A percentile compares a stretch with the other conserved stretches of the same genome.
phyloP scores from a whole-genome alignment of 2,797 vertebrate species.

The Xiphorhynchus erythropygius region DNA sequence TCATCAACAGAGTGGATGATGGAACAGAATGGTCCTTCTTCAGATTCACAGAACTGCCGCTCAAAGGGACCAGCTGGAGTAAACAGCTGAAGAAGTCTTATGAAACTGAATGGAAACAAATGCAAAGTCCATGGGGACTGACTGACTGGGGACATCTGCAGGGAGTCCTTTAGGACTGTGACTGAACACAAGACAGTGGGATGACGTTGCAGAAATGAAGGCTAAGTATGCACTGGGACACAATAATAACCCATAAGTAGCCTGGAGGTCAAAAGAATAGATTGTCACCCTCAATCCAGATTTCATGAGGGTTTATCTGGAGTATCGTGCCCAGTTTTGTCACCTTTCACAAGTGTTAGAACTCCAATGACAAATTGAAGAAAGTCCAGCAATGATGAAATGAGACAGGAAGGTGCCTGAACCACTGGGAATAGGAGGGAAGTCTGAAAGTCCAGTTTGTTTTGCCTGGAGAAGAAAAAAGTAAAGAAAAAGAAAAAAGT shows the following conservation, averaged over 20 bases:
- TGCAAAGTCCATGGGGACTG: not conserved
- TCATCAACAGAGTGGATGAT: not conserved
- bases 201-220: rapidly evolving
- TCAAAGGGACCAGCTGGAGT: not conserved
- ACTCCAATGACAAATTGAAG: not conserved
- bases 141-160: not conserved
- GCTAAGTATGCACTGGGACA: not conserved
- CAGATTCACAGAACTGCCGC: not conserved
- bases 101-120: not conserved
- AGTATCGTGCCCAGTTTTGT: not conserved
- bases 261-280: not conserved
- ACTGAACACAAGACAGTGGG: not conserved
- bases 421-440: not conserved
- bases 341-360: not conserved
- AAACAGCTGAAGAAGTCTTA: not conserved
- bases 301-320: not conserved
- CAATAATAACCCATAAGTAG: not conserved
- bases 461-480: not conserved
- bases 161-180: not conserved
- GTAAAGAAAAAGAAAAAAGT: not conserved
- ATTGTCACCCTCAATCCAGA: not conserved
- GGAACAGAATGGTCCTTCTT: not conserved
- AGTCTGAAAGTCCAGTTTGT: not conserved
- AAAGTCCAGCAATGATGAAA: not conserved
- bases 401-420: not conserved